Conservation (phyloP, 2,113 vertebrate genomes). For the Nicator chloris region DNA sequence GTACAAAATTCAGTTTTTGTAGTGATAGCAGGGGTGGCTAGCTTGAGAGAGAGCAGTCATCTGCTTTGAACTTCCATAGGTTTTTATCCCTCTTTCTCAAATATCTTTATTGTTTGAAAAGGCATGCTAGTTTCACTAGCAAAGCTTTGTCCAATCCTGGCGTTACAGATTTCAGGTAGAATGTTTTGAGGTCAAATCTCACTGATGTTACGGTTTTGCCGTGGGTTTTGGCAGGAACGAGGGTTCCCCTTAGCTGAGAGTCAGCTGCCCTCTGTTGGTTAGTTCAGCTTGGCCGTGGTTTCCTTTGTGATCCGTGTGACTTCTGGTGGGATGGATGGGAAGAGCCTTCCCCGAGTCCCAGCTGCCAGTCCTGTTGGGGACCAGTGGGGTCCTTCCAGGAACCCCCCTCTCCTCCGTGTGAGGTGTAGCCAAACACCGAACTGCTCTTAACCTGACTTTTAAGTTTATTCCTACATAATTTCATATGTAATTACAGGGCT, state of each 20-base stretch:
- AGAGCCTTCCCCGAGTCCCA: neutral
- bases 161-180: neutral
- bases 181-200: neutral
- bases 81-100: neutral
- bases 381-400: neutral
- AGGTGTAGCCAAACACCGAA: accelerated
- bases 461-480: neutral
- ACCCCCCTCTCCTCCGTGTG: accelerated
- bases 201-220: neutral
- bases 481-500: neutral
- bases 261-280: slow-evolving; percentile 32
- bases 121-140: neutral
- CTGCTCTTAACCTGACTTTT: neutral
- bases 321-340: neutral
- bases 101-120: neutral
- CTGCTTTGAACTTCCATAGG: neutral
- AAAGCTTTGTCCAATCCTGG: neutral
- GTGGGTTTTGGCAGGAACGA: neutral
- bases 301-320: neutral
- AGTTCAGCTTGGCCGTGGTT: neutral
- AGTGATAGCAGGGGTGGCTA: neutral
- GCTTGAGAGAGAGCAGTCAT: neutral
- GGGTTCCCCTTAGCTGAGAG: neutral
- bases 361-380: neutral
- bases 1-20: neutral